These are phyloP conservation scores for Labeo catla DNA, from an alignment of 2,113 vertebrate species.

Conservation along the genomic window DNA sequence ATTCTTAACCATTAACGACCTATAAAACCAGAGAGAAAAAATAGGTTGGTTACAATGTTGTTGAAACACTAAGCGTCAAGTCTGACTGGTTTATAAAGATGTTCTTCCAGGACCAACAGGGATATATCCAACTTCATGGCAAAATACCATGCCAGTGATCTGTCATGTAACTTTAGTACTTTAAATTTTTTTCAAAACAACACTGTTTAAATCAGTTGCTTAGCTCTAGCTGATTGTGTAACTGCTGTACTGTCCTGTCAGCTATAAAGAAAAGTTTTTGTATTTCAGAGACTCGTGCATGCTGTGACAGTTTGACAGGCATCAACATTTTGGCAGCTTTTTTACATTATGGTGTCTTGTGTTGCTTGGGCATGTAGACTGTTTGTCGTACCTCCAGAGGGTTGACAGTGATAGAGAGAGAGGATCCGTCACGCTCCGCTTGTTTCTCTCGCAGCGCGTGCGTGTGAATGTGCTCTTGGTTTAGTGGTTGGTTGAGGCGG, in stretches of 20 bases:
- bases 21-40: neutral
- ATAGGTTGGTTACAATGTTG: neutral
- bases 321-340: constrained; percentile 6
- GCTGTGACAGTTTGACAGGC: constrained; percentile 22
- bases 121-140: neutral
- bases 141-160: neutral
- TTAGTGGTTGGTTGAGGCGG: constrained; percentile 82
- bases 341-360: constrained; percentile 5
- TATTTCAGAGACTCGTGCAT: neutral
- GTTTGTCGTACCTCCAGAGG: constrained; percentile 90
- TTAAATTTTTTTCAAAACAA: neutral
- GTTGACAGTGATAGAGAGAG: constrained; percentile 93
- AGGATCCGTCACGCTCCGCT: constrained; percentile 88
- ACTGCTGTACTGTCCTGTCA: neutral
- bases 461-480: constrained; percentile 75
- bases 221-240: neutral
- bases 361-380: neutral
- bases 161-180: neutral
- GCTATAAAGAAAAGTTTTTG: neutral
- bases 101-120: neutral
- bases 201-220: neutral
- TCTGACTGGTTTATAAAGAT: neutral
- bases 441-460: constrained; percentile 80
- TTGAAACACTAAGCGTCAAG: neutral
- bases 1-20: neutral